These are phyloP conservation scores for Teleiodes luculella DNA, from an alignment of 2,888 invertebrate species.

Conservation along the genomic window DNA sequence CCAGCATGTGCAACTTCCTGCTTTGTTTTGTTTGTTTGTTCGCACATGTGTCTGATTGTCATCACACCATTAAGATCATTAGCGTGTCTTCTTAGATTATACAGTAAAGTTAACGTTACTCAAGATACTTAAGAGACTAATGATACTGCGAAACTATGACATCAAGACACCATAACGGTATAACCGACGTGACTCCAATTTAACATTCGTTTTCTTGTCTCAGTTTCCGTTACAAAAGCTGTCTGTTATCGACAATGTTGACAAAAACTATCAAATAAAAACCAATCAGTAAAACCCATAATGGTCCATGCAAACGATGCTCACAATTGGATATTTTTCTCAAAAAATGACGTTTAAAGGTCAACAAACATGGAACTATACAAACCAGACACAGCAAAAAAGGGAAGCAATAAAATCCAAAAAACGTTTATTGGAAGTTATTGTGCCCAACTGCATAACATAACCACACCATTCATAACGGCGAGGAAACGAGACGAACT, in stretches of 20 bases:
- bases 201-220: constrained; percentile 8
- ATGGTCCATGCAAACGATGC: neutral
- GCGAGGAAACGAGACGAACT: constrained; percentile 57
- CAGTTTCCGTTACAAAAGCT: constrained; percentile 8
- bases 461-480: constrained; percentile 62
- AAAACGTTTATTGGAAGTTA: constrained; percentile 33
- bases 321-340: constrained; percentile 9
- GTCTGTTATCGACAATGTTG: constrained; percentile 3
- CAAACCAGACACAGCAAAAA: constrained; percentile 39
- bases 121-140: constrained; percentile 2
- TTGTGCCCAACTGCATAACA: constrained; percentile 56
- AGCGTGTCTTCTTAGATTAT: constrained; percentile 18
- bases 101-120: constrained; percentile 6
- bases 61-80: constrained; percentile 28
- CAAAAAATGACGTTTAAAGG: constrained; percentile 25
- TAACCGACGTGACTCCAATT: constrained; percentile 38
- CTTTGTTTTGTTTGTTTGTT: constrained; percentile 38
- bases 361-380: constrained; percentile 37
- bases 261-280: constrained; percentile 8
- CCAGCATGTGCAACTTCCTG: constrained; percentile 47
- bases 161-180: constrained; percentile 36
- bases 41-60: constrained; percentile 46
- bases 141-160: constrained; percentile 8
- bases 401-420: constrained; percentile 37
- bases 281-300: constrained; percentile 2